Base-by-base conservation (phyloP, 2,797 vertebrate genomes). In the Oryzias sinensis region DNA sequence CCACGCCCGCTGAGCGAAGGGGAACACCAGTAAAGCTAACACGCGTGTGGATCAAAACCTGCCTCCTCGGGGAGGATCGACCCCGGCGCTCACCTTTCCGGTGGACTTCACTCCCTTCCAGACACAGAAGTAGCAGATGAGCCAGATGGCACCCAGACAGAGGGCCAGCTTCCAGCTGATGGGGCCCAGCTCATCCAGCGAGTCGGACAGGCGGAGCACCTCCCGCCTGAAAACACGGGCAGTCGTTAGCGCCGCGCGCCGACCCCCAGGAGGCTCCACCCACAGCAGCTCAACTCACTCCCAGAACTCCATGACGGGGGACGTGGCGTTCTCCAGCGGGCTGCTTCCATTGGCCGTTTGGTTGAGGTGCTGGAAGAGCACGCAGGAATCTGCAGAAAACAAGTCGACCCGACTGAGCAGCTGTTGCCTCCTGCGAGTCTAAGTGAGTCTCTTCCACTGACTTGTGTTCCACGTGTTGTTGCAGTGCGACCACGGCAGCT, bases 271-370 rank as follows among this genome's bases (percentile, higher is more conserved):
- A 47, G 0, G 5, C 40, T 22, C 16, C 6, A 53, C 41, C 14
- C 25, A 14, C 2, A 33, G 27, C 9, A 5, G 5, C 42, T 49
- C 37, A 48, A 93, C 94, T 58, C 90, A 96, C 94, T 96, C 94
- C 94, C 94, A 96, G 76, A 95, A 96, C 82, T 97, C 94, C 60
- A 92, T 90, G 71, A 96, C 88, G 0, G 94, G 90, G 0, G 94
- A 95, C 0, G 93, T 93, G 72, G 86, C 57, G 0, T 95, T 95
- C 41, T 67, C 80, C 0, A 64, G 68, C 5, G 81, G 47, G 63
- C 59, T 37, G 70, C 59, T 89, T 1, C 0, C 62, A 5, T 87
- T 88, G 53, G 65, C 52, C 8, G 80, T 64, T 20, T 65, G 68
- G 68, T 88, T 89, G 49, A 49, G 44, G 22, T 50, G 53, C 5